Conservation (phyloP, 2,888 invertebrate species). For the Deroplatys truncata region DNA sequence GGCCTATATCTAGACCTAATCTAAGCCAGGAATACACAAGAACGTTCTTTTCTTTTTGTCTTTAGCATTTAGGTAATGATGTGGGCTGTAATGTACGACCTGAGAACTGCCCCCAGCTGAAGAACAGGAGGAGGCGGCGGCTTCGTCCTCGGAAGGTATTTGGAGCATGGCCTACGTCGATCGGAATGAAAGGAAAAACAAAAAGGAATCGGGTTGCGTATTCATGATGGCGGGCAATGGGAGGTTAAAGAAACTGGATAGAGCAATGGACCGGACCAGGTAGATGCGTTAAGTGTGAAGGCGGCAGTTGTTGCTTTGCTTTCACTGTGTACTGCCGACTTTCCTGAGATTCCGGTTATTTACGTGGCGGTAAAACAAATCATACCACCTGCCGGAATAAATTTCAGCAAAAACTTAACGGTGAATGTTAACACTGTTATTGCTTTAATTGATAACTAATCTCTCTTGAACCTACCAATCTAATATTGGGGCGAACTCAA, state of each 20-base stretch:
- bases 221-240: background rate
- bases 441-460: too few relatives aligned
- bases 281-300: background rate
- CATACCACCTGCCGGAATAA: too few relatives aligned
- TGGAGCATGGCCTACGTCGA: conserved; percentile 4
- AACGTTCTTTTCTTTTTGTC: background rate
- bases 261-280: background rate
- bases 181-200: background rate
- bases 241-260: background rate
- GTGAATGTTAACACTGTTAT: too few relatives aligned
- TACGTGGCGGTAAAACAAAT: too few relatives aligned
- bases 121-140: background rate
- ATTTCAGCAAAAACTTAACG: too few relatives aligned
- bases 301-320: background rate
- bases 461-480: too few relatives aligned
- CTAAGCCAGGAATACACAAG: background rate
- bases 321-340: too few relatives aligned
- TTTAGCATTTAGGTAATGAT: background rate
- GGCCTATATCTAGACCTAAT: background rate
- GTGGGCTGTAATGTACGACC: background rate
- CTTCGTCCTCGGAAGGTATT: conserved; percentile 9
- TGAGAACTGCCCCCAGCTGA: background rate
- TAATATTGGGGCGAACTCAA: too few relatives aligned
- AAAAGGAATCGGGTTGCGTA: background rate
- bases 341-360: too few relatives aligned